Conservation (phyloP, 2,797 vertebrate genomes). For the Bradypodion ventrale region DNA sequence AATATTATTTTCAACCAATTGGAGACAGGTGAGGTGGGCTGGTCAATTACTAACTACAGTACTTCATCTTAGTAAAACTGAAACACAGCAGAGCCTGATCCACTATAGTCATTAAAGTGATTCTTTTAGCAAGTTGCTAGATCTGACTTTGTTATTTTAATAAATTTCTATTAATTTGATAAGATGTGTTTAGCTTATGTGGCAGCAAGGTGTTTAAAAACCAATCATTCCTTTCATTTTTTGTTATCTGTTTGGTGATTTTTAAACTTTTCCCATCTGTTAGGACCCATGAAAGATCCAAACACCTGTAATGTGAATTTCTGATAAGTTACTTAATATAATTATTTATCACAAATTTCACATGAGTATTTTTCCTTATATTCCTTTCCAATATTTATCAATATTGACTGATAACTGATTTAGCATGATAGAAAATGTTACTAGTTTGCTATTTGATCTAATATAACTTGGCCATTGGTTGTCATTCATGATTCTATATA, state of each 20-base stretch:
- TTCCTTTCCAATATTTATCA: too few species aligned
- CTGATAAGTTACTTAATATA: conserved; percentile 67
- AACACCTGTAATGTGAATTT: conserved; percentile 71
- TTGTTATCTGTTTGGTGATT: too few species aligned
- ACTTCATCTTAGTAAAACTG: conserved; percentile 71
- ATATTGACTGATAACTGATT: conserved; percentile 59
- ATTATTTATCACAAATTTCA: conserved; percentile 70
- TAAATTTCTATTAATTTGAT: conserved; percentile 59
- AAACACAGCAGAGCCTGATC: conserved; percentile 66
- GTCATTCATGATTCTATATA: accelerated
- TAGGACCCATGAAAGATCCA: conserved; percentile 65
- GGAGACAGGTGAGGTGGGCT: conserved; percentile 31
- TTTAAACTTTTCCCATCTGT: conserved; percentile 62
- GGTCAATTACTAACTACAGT: conserved; percentile 67
- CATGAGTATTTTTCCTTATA: neutral
- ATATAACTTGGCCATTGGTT: conserved; percentile 38
- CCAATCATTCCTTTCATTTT: too few species aligned
- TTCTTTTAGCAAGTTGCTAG: conserved; percentile 62
- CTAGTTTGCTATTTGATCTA: neutral
- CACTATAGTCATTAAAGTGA: conserved; percentile 68
- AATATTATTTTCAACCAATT: conserved; percentile 38
- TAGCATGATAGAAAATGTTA: conserved; percentile 47
- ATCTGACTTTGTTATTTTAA: conserved; percentile 70
- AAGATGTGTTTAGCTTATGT: conserved; percentile 67
- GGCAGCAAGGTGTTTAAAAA: conserved; percentile 56